A percentile compares a stretch with the other conserved stretches of the same genome.
Evolutionary conservation across 1,140 invertebrate genomes (phyloP).

Genomic region (Macrobrachium nipponense): DNA sequence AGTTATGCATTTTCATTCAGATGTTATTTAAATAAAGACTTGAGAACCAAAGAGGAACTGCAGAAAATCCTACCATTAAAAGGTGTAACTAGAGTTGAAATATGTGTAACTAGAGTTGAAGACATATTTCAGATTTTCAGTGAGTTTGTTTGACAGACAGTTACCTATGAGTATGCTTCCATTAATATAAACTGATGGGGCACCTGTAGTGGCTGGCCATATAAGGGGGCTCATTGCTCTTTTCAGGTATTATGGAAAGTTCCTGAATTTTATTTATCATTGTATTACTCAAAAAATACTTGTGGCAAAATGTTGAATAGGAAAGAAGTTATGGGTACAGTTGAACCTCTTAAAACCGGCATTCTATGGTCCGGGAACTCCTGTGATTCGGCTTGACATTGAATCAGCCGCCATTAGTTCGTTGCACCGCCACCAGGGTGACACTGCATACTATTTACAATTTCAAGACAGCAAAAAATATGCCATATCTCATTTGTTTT

Average conservation of each 20-base stretch:
- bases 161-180: too few relatives aligned
- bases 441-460: too few relatives aligned
- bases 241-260: background rate
- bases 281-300: constrained; percentile 32
- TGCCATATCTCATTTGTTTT: too few relatives aligned
- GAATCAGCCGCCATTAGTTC: too few relatives aligned
- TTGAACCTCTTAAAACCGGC: too few relatives aligned
- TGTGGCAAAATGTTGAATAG: constrained; percentile 24
- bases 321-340: constrained; percentile 28
- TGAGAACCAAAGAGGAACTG: constrained; percentile 35
- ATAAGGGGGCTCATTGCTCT: background rate
- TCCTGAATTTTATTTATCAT: constrained; percentile 14
- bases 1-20: constrained; percentile 40
- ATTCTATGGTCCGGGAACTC: too few relatives aligned
- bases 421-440: too few relatives aligned
- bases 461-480: too few relatives aligned
- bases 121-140: constrained; percentile 41
- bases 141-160: constrained; percentile 39
- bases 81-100: constrained; percentile 25
- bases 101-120: too few relatives aligned
- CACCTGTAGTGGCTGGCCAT: constrained; percentile 30
- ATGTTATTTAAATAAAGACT: constrained; percentile 35
- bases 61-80: constrained; percentile 22
- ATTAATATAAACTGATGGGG: constrained; percentile 32
- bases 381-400: too few relatives aligned